These are phyloP conservation scores for Dendrocincla fuliginosa DNA, from an alignment of 2,797 vertebrate species.

Conservation along the genomic window DNA sequence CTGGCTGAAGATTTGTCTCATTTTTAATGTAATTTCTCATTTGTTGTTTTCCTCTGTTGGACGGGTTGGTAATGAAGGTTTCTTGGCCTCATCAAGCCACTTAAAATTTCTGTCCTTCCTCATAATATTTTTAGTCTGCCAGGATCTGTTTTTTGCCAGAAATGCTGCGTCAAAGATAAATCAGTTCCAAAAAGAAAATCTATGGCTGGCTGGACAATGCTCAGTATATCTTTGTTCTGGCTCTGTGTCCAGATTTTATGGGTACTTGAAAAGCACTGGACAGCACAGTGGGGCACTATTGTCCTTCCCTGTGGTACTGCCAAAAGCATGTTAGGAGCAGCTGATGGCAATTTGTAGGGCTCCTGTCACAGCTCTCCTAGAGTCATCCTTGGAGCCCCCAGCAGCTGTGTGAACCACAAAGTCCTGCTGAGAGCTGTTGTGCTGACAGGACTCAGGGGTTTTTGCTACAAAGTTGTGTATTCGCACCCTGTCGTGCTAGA, in stretches of 20 bases:
- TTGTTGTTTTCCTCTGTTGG: neutral
- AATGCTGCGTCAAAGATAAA: neutral
- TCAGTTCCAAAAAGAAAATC: neutral
- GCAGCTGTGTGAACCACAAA: neutral
- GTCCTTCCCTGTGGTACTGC: neutral
- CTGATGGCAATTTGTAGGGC: neutral
- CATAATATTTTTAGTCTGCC: neutral
- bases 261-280: neutral
- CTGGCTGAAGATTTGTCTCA: neutral
- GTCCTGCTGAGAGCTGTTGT: neutral
- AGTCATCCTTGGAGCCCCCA: neutral
- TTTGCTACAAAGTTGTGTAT: neutral
- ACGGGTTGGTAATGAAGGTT: neutral
- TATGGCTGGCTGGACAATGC: neutral
- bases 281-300: neutral
- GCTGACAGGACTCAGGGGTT: neutral
- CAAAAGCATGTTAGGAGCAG: neutral
- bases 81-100: neutral
- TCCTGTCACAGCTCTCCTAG: neutral
- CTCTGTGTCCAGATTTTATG: neutral
- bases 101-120: neutral
- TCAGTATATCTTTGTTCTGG: neutral
- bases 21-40: conserved; percentile 6
- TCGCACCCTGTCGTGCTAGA: neutral
- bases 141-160: neutral